These are phyloP conservation scores for Malthinus flaveolus DNA, from an alignment of 2,888 invertebrate species.

Conservation along the genomic window DNA sequence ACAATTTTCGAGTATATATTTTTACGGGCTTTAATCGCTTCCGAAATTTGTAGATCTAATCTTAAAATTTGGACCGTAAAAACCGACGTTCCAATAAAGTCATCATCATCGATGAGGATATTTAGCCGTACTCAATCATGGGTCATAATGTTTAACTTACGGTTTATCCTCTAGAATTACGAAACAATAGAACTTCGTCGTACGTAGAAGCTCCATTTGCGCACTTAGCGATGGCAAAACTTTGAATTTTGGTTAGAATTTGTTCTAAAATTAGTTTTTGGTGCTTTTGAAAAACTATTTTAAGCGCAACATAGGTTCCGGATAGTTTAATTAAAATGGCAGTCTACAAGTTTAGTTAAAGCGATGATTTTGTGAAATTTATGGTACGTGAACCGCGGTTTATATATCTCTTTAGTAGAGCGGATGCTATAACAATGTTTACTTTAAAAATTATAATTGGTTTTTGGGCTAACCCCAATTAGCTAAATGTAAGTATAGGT, in stretches of 20 bases:
- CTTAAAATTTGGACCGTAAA: conserved; percentile 23
- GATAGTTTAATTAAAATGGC: not conserved
- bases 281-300: not conserved
- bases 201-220: not conserved
- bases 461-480: conserved; percentile 50
- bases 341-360: conserved; percentile 16
- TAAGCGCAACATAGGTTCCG: not conserved
- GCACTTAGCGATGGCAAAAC: not conserved
- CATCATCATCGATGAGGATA: conserved; percentile 32
- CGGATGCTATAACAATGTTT: conserved; percentile 47
- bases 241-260: not conserved
- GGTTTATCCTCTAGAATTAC: conserved; percentile 21
- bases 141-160: conserved; percentile 32
- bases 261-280: conserved; percentile 2
- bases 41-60: conserved; percentile 30
- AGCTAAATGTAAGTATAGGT: conserved; percentile 54
- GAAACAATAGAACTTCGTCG: conserved; percentile 16
- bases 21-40: conserved; percentile 19
- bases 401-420: conserved; percentile 37
- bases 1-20: not conserved
- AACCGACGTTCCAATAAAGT: conserved; percentile 30
- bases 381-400: conserved; percentile 30
- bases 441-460: conserved; percentile 52
- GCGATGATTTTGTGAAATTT: conserved; percentile 21
- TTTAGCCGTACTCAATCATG: conserved; percentile 33